phyloP scores from a whole-genome alignment of 1,140 invertebrate genomes.

The Euwallacea similis region DNA sequence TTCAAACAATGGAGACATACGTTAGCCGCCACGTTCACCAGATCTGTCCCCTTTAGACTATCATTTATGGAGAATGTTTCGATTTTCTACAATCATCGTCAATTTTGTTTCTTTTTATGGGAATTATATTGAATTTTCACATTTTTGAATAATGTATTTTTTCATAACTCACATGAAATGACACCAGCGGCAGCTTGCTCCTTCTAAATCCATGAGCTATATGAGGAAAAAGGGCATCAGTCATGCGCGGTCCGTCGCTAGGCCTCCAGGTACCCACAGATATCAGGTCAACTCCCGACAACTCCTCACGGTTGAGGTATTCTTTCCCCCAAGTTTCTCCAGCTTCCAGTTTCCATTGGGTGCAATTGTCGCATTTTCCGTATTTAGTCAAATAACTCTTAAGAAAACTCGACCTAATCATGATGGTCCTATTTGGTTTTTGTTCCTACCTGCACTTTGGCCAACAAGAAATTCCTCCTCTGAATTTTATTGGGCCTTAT shows the following conservation, averaged over 20 bases:
- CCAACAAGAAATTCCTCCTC: conserved; percentile 63
- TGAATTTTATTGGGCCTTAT: conserved; percentile 70
- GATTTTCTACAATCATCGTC: too few species aligned
- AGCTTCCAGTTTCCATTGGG: conserved; percentile 65
- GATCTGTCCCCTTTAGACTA: too few species aligned
- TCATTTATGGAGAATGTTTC: too few species aligned
- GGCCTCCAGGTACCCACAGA: conserved; percentile 75
- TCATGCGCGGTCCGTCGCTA: conserved; percentile 64
- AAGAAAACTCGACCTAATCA: neutral
- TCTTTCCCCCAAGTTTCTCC: conserved; percentile 69
- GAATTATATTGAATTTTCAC: too few species aligned
- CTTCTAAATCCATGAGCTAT: conserved; percentile 75
- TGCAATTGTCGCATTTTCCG: conserved; percentile 66
- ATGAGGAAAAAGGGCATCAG: conserved; percentile 78
- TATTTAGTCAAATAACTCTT: conserved; percentile 57
- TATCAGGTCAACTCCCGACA: conserved; percentile 56
- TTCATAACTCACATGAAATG: conserved; percentile 64
- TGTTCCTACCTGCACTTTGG: conserved; percentile 61
- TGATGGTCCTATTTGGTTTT: too few species aligned
- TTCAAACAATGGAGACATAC: too few species aligned
- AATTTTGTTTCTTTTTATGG: too few species aligned
- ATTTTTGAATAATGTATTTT: too few species aligned
- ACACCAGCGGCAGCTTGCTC: conserved; percentile 67
- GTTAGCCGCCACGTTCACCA: too few species aligned
- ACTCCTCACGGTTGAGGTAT: conserved; percentile 41